Conservation (phyloP, 2,888 invertebrate species). For the Coelogynopora nodosa region DNA sequence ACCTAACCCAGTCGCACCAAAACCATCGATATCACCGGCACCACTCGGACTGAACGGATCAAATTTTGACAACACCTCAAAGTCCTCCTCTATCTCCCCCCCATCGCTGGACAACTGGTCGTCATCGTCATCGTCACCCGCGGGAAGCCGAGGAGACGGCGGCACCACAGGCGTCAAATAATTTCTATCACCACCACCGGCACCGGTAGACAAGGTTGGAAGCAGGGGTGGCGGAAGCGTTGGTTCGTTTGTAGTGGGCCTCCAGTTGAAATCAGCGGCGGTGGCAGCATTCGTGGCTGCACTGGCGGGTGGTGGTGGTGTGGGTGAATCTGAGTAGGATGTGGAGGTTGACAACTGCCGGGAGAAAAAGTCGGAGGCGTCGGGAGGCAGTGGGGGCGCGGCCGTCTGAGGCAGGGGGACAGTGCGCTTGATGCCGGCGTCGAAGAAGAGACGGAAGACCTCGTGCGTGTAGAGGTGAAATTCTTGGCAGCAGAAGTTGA, state of each 20-base stretch:
- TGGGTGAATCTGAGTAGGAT: not conserved
- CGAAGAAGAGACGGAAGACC: not conserved
- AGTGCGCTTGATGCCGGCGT: conserved; percentile 25
- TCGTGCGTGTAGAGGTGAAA: not conserved
- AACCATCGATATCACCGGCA: not conserved
- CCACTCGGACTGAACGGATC: not conserved
- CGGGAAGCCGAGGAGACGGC: not conserved
- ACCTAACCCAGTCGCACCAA: not conserved
- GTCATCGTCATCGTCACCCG: not conserved
- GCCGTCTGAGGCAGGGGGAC: not conserved
- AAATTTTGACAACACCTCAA: not conserved
- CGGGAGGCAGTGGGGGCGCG: not conserved
- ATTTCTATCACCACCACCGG: no score
- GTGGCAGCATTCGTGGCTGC: not conserved
- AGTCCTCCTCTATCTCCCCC: no score
- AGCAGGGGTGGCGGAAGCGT: not conserved
- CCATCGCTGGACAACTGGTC: not conserved
- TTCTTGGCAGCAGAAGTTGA: not conserved
- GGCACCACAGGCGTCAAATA: no score
- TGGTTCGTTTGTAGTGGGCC: not conserved
- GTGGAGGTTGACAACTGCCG: not conserved
- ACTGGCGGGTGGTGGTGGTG: not conserved
- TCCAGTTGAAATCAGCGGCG: no score
- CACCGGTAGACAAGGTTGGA: not conserved
- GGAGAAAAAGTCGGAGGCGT: no score